phyloP scores from a whole-genome alignment of 2,888 invertebrate species.

The Cinara cedri region DNA sequence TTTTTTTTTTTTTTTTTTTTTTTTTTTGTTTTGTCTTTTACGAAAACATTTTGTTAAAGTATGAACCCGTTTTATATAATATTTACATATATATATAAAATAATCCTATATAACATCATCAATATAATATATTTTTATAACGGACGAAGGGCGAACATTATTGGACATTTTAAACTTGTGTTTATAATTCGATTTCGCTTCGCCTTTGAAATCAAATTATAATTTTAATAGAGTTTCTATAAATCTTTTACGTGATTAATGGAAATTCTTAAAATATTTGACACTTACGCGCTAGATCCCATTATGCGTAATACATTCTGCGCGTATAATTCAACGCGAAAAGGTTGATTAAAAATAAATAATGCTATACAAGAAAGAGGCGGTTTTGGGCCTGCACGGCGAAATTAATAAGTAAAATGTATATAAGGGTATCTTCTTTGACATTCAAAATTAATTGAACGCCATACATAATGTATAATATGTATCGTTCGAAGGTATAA shows the following conservation, averaged over 20 bases:
- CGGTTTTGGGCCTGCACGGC: background rate
- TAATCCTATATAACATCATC: too few relatives aligned
- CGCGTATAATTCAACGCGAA: conserved; percentile 9
- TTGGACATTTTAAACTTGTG: too few relatives aligned
- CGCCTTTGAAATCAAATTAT: background rate
- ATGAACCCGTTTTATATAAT: too few relatives aligned
- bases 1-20: too few relatives aligned
- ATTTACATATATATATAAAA: too few relatives aligned
- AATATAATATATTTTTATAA: too few relatives aligned
- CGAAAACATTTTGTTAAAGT: too few relatives aligned
- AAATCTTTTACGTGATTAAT: conserved; percentile 24
- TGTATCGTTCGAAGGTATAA: background rate
- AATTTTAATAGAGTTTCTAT: background rate
- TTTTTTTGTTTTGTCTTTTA: too few relatives aligned
- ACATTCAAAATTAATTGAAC: conserved; percentile 33
- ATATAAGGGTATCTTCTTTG: conserved; percentile 6
- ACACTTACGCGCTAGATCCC: background rate
- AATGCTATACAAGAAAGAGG: conserved; percentile 39
- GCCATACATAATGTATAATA: too few relatives aligned
- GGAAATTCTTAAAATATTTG: conserved; percentile 19
- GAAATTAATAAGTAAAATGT: conserved; percentile 29
- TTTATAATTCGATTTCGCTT: background rate
- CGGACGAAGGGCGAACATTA: too few relatives aligned
- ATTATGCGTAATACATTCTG: background rate
- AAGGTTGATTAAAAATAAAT: conserved; percentile 43